Evolutionary conservation across 2,113 vertebrate species (phyloP), one percentile per base, ranked within the genome.

Genomic region (Menidia beryllina): DNA sequence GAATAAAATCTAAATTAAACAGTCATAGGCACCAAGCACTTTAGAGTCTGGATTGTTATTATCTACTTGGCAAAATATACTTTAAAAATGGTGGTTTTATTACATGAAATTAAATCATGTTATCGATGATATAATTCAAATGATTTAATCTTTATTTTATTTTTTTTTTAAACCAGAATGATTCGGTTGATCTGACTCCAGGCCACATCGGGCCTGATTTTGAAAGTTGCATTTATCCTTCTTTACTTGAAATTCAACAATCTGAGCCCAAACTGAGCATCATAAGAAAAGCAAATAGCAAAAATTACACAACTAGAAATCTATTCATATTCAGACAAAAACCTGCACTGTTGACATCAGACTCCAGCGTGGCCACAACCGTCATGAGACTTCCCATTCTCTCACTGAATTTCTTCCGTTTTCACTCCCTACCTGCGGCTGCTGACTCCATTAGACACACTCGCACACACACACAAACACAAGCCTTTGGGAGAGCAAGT

Each of bases 401-500:
- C 66, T 60, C 50, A 4, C 58, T 61, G 38, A 55, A 41, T n/a
- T 74, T 65, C 48, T 69, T 26, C 23, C 68, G 41, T 66, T 38
- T 58, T 15, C 55, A 36, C 7, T 25, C 45, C 77, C 57, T 50
- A 73, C 64, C 72, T 84, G 72, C 43, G 58, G 47, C 66, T 48
- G 51, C 56, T 49, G 63, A 72, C 47, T 83, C 69, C 63, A 69
- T 81, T 53, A 79, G 62, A 61, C 50, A 81, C 58, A 20, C 43
- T 3, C 15, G 26, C 43, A 23, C 27, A 48, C 51, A 45, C 43
- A 68, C 15, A 57, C 4, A 58, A n/a, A 67, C 23, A 53, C 53
- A 26, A 1, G 25, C 19, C 27, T 64, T 51, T 47, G 41, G 27
- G 27, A 41, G 60, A 59, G 41, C 71, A 80, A 82, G 56, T 85